These are phyloP conservation scores for Pseudolycoriella hygida DNA, from an alignment of 2,888 invertebrate species.

Conservation along the genomic window DNA sequence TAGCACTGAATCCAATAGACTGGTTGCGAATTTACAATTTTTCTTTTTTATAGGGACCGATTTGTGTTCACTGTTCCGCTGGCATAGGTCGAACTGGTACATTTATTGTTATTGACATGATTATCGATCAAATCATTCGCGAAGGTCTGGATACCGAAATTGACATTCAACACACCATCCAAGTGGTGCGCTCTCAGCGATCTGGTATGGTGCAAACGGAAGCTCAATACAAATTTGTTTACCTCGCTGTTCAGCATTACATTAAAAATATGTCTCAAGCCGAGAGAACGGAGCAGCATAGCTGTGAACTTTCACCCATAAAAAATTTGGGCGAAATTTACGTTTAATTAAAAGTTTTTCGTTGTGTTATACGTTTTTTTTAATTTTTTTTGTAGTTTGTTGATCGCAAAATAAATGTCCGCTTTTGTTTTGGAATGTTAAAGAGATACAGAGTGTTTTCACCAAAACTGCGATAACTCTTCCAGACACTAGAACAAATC, in stretches of 20 bases:
- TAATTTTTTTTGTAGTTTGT: too few species aligned
- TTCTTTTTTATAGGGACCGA: constrained; percentile 38
- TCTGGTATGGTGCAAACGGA: constrained; percentile 99
- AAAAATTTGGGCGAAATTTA: too few species aligned
- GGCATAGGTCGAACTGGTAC: constrained; percentile 98
- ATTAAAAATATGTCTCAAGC: constrained; percentile 82
- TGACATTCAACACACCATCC: constrained; percentile 93
- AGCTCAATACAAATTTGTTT: constrained; percentile 98
- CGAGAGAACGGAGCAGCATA: constrained; percentile 48
- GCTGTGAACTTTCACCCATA: constrained; percentile 9
- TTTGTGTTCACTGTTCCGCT: constrained; percentile 87
- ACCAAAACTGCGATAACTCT: too few species aligned
- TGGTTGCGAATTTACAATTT: too few species aligned
- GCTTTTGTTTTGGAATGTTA: too few species aligned
- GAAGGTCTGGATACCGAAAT: constrained; percentile 93
- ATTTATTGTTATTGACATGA: constrained; percentile 97
- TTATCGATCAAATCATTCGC: constrained; percentile 85
- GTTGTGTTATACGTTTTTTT: too few species aligned
- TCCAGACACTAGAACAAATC: too few species aligned
- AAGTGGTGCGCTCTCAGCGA: constrained; percentile 90
- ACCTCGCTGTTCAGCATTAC: constrained; percentile 89
- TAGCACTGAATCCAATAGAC: too few species aligned
- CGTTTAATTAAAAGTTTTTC: too few species aligned
- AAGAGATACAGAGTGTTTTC: too few species aligned
- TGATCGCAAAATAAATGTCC: too few species aligned